A percentile compares a stretch with the other conserved stretches of the same genome.
These are phyloP conservation scores for Orchestes rusci DNA, from an alignment of 2,888 invertebrate genomes.

Conservation along the genomic window DNA sequence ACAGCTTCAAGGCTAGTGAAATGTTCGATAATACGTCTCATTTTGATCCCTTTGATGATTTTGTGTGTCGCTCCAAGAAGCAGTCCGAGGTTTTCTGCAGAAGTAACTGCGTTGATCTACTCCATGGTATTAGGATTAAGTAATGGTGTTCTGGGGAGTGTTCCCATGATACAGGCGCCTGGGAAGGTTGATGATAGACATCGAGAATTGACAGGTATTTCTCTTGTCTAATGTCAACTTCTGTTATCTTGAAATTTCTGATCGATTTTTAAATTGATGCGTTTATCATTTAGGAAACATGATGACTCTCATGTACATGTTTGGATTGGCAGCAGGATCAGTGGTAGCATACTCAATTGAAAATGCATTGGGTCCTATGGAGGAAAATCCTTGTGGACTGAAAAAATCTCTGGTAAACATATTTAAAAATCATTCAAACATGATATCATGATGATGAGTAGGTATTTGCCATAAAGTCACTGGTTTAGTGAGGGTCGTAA, in stretches of 20 bases:
- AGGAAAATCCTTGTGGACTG: slow-evolving; percentile 32
- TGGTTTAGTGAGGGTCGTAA: too few species aligned
- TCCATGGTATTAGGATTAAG: slow-evolving; percentile 69
- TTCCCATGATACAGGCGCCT: slow-evolving; percentile 90
- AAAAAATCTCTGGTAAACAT: not conserved
- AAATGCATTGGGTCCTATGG: slow-evolving; percentile 40
- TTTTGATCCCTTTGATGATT: slow-evolving; percentile 73
- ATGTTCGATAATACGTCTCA: slow-evolving; percentile 63
- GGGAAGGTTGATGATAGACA: slow-evolving; percentile 78
- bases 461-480: too few species aligned
- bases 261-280: too few species aligned
- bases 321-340: slow-evolving; percentile 78
- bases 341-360: slow-evolving; percentile 72
- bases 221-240: too few species aligned
- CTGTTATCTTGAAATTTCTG: too few species aligned
- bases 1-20: slow-evolving; percentile 69
- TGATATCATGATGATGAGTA: too few species aligned
- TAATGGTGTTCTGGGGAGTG: slow-evolving; percentile 83
- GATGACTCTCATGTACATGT: slow-evolving; percentile 87
- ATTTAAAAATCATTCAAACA: too few species aligned
- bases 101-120: slow-evolving; percentile 60
- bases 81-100: slow-evolving; percentile 63
- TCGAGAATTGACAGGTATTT: slow-evolving; percentile 79
- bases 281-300: slow-evolving; percentile 88
- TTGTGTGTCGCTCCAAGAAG: slow-evolving; percentile 74